Conservation (phyloP, 2,797 vertebrate species). For the Gobio occitaniae region DNA sequence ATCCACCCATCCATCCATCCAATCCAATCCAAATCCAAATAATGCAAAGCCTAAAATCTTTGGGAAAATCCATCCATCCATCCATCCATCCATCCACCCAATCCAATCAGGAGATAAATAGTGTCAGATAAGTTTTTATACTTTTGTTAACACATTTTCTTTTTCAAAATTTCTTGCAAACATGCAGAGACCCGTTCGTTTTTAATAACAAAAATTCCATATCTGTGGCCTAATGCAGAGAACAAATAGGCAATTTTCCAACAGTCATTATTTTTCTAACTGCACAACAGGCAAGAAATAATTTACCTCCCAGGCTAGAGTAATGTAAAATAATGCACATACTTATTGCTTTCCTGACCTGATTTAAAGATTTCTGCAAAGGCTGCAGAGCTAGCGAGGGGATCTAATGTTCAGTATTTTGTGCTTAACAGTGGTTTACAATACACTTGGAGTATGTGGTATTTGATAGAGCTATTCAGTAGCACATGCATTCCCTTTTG, state of each 20-base stretch:
- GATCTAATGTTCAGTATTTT: constrained; percentile 18
- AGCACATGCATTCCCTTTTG: background rate
- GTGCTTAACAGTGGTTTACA: constrained; percentile 28
- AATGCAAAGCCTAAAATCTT: too few relatives aligned
- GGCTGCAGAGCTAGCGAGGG: background rate
- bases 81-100: background rate
- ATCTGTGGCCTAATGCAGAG: constrained; percentile 43
- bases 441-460: background rate
- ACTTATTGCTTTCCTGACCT: constrained; percentile 48
- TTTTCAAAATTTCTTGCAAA: constrained; percentile 12
- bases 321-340: constrained; percentile 48
- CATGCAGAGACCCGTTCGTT: constrained; percentile 19
- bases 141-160: background rate
- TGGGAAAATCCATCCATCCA: too few relatives aligned
- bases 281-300: constrained; percentile 35
- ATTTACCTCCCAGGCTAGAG: constrained; percentile 22
- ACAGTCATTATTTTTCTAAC: constrained; percentile 53
- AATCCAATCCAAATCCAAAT: background rate
- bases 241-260: constrained; percentile 55
- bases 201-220: constrained; percentile 42
- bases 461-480: constrained; percentile 14
- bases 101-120: background rate
- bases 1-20: too few relatives aligned
- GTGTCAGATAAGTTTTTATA: constrained; percentile 11
- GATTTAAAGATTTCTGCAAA: constrained; percentile 36